A percentile compares a stretch with the other conserved stretches of the same genome.
Conservation (phyloP, 2,888 invertebrate genomes). For the Heliconius ethilla region DNA sequence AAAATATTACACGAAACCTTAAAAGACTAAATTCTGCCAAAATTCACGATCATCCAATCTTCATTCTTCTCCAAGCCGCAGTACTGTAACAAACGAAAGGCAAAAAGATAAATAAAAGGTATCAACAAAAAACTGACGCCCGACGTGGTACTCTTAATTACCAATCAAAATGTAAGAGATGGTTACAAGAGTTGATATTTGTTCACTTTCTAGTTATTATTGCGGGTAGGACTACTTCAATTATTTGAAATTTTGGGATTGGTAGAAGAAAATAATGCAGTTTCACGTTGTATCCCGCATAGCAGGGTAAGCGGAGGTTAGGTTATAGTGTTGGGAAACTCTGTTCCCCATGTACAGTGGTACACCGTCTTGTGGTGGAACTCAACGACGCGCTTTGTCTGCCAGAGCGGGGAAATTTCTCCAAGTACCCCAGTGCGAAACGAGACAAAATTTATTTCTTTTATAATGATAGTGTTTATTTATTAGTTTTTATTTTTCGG, state of each 20-base stretch:
- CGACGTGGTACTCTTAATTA: constrained; percentile 18
- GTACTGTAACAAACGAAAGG: constrained; percentile 39
- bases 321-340: no score
- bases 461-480: no score
- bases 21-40: background rate
- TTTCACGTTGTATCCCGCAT: background rate
- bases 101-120: constrained; percentile 27
- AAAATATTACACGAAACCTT: no score
- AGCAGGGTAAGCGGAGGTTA: background rate
- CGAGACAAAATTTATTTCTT: background rate
- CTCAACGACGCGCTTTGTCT: background rate
- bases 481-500: no score
- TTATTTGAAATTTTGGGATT: background rate
- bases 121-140: constrained; percentile 17
- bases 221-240: background rate
- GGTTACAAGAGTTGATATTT: background rate
- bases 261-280: background rate
- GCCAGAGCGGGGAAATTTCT: background rate
- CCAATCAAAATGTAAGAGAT: constrained; percentile 12
- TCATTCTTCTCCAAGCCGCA: constrained; percentile 1
- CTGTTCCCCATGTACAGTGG: background rate
- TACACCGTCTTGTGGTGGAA: background rate
- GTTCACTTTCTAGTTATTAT: background rate
- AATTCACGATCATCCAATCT: background rate
- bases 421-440: background rate